Conservation (phyloP, 2,113 vertebrate genomes). For the Cyprinodon brontotheroides region DNA sequence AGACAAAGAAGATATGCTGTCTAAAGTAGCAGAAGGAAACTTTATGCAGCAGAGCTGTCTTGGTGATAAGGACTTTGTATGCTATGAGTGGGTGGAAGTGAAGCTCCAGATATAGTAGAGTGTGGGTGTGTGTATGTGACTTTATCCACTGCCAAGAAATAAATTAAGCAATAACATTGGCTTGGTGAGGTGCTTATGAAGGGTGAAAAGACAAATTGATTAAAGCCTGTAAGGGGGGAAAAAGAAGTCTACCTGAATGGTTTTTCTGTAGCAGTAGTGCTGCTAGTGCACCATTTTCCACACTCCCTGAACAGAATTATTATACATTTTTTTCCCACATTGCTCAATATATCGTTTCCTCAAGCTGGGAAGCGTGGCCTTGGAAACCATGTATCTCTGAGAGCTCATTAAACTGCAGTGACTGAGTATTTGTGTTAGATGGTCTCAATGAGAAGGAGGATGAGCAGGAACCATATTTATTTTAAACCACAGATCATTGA, state of each 20-base stretch:
- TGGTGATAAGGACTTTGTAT: slow-evolving; percentile 64
- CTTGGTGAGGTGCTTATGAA: slow-evolving; percentile 39
- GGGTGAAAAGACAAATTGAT: slow-evolving; percentile 46
- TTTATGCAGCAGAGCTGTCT: slow-evolving; percentile 67
- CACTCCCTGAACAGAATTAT: neutral
- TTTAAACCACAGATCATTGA: neutral
- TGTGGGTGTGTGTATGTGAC: slow-evolving; percentile 60
- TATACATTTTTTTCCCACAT: neutral
- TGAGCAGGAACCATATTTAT: neutral
- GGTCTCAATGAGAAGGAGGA: neutral
- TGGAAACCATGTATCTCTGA: slow-evolving; percentile 6
- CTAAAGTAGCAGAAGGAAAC: slow-evolving; percentile 31
- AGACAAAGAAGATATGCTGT: slow-evolving; percentile 12
- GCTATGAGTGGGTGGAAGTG: slow-evolving; percentile 54
- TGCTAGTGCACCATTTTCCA: slow-evolving; percentile 32
- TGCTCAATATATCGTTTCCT: slow-evolving; percentile 17
- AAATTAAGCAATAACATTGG: slow-evolving; percentile 40
- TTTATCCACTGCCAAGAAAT: slow-evolving; percentile 51
- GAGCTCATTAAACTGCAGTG: slow-evolving; percentile 1
- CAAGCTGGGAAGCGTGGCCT: slow-evolving; percentile 12
- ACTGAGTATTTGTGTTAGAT: slow-evolving; percentile 1
- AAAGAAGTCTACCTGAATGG: slow-evolving; percentile 16
- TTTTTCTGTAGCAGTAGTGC: slow-evolving; percentile 37
- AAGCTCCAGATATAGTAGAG: slow-evolving; percentile 61
- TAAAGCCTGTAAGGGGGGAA: slow-evolving; percentile 9